These are phyloP conservation scores for Palythoa heliodiscus DNA, from an alignment of 92 coral and sea anemone genomes.

Conservation along the genomic window DNA sequence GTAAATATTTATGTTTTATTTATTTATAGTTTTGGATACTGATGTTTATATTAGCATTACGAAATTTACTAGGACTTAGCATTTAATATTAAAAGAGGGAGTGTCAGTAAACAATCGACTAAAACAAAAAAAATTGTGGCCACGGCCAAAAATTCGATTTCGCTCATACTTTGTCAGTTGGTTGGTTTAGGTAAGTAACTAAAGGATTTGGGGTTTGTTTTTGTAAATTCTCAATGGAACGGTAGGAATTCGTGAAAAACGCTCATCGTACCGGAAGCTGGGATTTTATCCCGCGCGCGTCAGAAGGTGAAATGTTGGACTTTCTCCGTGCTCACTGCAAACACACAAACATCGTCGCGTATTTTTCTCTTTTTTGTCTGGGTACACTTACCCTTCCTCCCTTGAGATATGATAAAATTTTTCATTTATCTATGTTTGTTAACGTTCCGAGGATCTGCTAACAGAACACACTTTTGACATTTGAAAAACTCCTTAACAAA, in stretches of 20 bases:
- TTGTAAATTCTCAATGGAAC: constrained; percentile 12
- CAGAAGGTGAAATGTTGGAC: not conserved
- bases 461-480: constrained; percentile 2
- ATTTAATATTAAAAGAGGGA: not conserved
- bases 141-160: constrained; percentile 30
- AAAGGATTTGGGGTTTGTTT: constrained; percentile 17
- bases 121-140: constrained; percentile 1
- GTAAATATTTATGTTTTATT: too few relatives aligned
- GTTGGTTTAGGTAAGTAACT: constrained; percentile 14
- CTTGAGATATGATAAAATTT: not conserved
- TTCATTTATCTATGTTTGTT: not conserved
- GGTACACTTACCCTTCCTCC: not conserved
- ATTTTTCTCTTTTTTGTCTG: not conserved
- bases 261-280: not conserved
- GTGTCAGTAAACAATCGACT: not conserved
- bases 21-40: too few relatives aligned
- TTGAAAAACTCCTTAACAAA: not conserved
- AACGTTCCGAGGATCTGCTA: not conserved
- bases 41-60: too few relatives aligned
- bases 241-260: constrained; percentile 13
- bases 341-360: not conserved
- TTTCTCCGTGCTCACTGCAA: not conserved
- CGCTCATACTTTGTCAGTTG: constrained; percentile 21
- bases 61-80: too few relatives aligned
- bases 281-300: not conserved